These are phyloP conservation scores for Noctua janthe DNA, from an alignment of 2,888 invertebrate species.

Conservation along the genomic window DNA sequence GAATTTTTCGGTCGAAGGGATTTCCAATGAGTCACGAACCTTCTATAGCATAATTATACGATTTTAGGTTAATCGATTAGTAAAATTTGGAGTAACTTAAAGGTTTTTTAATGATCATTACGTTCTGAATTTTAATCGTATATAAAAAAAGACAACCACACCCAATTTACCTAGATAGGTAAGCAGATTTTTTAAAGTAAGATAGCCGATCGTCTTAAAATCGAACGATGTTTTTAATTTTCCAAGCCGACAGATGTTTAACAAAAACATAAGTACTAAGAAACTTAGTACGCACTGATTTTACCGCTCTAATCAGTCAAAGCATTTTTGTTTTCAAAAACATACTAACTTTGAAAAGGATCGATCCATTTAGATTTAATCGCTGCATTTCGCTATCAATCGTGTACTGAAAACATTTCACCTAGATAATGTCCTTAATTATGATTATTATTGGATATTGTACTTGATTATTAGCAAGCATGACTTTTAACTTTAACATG, in stretches of 20 bases:
- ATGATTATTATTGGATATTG: slow-evolving; percentile 31
- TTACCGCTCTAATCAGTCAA: slow-evolving; percentile 18
- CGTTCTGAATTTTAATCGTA: background rate
- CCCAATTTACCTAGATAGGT: slow-evolving; percentile 6
- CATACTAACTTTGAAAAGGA: slow-evolving; percentile 4
- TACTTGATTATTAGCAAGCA: background rate
- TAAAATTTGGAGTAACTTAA: background rate
- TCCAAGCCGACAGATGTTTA: slow-evolving; percentile 17
- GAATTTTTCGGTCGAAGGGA: slow-evolving; percentile 6
- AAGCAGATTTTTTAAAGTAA: background rate
- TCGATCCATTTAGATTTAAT: slow-evolving; percentile 27
- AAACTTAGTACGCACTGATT: slow-evolving; percentile 22
- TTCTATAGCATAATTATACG: background rate
- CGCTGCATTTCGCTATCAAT: slow-evolving; percentile 17
- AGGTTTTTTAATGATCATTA: background rate
- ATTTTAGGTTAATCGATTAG: background rate
- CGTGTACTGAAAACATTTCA: slow-evolving; percentile 23
- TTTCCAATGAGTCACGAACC: slow-evolving; percentile 12
- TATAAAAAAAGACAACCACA: slow-evolving; percentile 23
- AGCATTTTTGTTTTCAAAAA: slow-evolving; percentile 31
- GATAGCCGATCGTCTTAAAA: slow-evolving; percentile 8
- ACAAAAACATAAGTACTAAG: slow-evolving; percentile 18
- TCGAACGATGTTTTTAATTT: slow-evolving; percentile 36
- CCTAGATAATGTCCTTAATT: slow-evolving; percentile 21
- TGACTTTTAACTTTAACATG: slow-evolving; percentile 12